Base-by-base conservation (phyloP, 1,140 invertebrate species). In the Bombus waltoni region DNA sequence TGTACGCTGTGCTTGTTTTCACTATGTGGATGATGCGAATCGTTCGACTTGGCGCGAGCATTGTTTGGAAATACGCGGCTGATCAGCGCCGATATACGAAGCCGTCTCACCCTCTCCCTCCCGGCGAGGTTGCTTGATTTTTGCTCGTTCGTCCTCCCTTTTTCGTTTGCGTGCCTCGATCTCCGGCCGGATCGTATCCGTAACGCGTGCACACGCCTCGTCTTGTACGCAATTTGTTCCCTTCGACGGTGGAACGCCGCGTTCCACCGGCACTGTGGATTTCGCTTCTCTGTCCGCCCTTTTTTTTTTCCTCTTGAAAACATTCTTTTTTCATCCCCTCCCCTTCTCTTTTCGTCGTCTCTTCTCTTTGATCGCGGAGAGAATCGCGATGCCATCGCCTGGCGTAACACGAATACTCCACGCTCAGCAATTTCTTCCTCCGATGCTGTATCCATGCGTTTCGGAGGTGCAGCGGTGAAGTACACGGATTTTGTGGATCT, bases 21-120 rank as follows among this genome's bases (percentile, higher is more conserved):
- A 11, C 35, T 6, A 15, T 10, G 28, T 22, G 42, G 72, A 84
- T 84, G 82, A 89, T 75, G 83, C 86, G 86, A 84, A 76, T 78
- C 74, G 86, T 82, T 90, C 82, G 82, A 59, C 84, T 91, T 83
- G 82, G 90, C 91, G 75, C 81, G 79, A 82, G 90, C 94, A 95
- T 94, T 94, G 94, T 95, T 95, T 95, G 94, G 93, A 94, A 95
- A 94, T 94, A 92, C 91, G 91, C 92, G 73, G 89, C 82, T 82
- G 94, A 94, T 95, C 91, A 87, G 66, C 53, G 68, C 44, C 87
- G 94, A 94, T 94, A 94, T 87, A 88, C 88, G 74, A 87, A 40
- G 72, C 83, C 81, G 72, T 75, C 83, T 78, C 81, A 79, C 87
- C 81, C 73, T 74, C 70, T 80, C 76, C 75, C 81, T 79, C 32